Evolutionary conservation across 2,113 vertebrate genomes (phyloP).

Genomic region (Cyphomyrus discorhynchus): DNA sequence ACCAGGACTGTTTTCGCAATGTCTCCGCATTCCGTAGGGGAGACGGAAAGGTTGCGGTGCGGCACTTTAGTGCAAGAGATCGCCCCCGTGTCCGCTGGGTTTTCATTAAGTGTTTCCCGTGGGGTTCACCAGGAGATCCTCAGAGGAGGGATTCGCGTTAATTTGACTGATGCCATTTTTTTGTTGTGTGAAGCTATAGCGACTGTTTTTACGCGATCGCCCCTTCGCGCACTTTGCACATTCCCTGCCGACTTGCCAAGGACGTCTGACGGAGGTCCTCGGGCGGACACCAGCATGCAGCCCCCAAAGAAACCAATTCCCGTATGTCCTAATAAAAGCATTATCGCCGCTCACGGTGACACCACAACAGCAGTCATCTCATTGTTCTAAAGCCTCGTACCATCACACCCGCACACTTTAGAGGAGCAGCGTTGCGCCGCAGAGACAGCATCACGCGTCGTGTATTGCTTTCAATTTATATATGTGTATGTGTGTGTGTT

Average conservation of each 20-base stretch:
- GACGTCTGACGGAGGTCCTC: constrained; percentile 18
- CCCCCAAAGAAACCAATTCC: constrained; percentile 33
- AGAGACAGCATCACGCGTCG: background rate
- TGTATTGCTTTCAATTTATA: background rate
- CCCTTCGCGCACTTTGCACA: constrained; percentile 40
- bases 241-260: constrained; percentile 42
- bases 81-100: constrained; percentile 36
- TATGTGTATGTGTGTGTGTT: background rate
- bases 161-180: constrained; percentile 15
- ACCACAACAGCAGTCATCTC: background rate
- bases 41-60: constrained; percentile 30
- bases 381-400: background rate
- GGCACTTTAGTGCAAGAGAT: constrained; percentile 27
- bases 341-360: constrained; percentile 13
- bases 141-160: background rate
- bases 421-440: background rate
- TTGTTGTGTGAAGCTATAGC: background rate
- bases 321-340: constrained; percentile 41
- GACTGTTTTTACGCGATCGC: constrained; percentile 34
- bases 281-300: constrained; percentile 1
- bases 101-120: constrained; percentile 42
- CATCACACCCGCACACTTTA: background rate
- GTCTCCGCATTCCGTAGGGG: constrained; percentile 38
- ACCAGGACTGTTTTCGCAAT: constrained; percentile 27
- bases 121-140: constrained; percentile 43